Percentiles rank a stretch among this genome's conserved stretches.
Conservation (phyloP, 2,113 vertebrate species). For the Myrmecobius fasciatus region DNA sequence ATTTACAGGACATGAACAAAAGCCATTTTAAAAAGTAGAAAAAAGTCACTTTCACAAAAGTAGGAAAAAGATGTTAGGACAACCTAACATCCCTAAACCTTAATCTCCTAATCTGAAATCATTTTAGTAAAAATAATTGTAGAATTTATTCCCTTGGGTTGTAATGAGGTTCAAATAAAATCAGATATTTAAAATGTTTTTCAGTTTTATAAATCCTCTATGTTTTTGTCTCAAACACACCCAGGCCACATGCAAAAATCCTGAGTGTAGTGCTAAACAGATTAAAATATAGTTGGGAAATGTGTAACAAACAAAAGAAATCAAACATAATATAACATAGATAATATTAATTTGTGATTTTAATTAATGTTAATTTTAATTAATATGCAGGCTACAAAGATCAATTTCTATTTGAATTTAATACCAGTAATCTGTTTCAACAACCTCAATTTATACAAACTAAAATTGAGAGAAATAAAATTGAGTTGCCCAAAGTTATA, state of each 20-base stretch:
- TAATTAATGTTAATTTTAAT: too few species aligned
- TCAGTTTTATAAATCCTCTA: not conserved
- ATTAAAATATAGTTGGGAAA: not conserved
- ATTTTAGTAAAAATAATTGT: not conserved
- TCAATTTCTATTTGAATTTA: not conserved
- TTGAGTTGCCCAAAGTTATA: not conserved
- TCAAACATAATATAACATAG: not conserved
- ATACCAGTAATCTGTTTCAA: not conserved
- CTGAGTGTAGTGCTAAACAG: not conserved
- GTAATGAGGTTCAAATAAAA: not conserved
- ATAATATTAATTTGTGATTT: not conserved
- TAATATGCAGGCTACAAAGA: not conserved
- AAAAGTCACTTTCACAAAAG: not conserved
- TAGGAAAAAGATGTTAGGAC: not conserved
- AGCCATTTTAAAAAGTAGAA: not conserved
- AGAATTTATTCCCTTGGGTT: not conserved
- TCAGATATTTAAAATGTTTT: not conserved
- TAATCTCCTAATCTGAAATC: not conserved
- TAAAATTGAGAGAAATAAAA: not conserved
- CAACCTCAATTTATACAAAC: not conserved
- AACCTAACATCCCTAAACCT: not conserved
- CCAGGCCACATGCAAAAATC: not conserved
- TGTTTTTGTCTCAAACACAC: not conserved
- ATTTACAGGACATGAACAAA: too few species aligned
- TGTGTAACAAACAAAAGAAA: not conserved